These are phyloP conservation scores for Anas platyrhynchos DNA, from an alignment of 2,113 vertebrate genomes.

Conservation along the genomic window DNA sequence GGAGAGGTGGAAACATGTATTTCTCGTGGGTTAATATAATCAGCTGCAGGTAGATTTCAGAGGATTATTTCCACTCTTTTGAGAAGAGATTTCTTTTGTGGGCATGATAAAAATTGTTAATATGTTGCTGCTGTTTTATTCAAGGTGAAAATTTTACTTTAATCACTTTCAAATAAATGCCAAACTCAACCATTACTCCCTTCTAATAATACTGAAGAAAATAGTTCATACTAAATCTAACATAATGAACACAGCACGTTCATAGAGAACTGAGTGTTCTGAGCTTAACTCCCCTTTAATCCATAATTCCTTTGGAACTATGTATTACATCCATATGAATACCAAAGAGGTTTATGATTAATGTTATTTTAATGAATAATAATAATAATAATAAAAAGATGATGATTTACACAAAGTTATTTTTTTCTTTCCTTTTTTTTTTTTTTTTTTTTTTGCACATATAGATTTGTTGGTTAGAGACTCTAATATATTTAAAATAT, in stretches of 20 bases:
- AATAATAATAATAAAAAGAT: slow-evolving; percentile 50
- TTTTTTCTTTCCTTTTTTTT: slow-evolving; percentile 36
- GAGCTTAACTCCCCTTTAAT: slow-evolving; percentile 67
- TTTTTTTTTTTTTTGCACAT: slow-evolving; percentile 26
- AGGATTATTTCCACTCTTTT: slow-evolving; percentile 69
- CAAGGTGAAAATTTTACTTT: slow-evolving; percentile 76
- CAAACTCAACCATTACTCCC: slow-evolving; percentile 57
- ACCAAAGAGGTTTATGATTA: slow-evolving; percentile 69
- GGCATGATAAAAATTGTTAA: slow-evolving; percentile 74
- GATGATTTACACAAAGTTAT: slow-evolving; percentile 58
- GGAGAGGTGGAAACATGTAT: slow-evolving; percentile 17
- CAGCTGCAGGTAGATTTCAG: slow-evolving; percentile 73
- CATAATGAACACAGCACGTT: slow-evolving; percentile 73
- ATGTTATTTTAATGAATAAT: slow-evolving; percentile 77
- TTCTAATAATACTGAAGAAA: slow-evolving; percentile 75
- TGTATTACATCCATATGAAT: slow-evolving; percentile 67
- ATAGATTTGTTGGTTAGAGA: slow-evolving; percentile 45
- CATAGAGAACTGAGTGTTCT: slow-evolving; percentile 69
- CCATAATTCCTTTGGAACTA: slow-evolving; percentile 74
- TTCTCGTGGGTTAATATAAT: slow-evolving; percentile 61
- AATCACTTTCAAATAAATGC: slow-evolving; percentile 75
- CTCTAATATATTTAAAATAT: not conserved
- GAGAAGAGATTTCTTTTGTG: slow-evolving; percentile 71
- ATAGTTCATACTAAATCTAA: slow-evolving; percentile 73
- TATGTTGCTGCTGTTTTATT: slow-evolving; percentile 66